Conservation (phyloP, 2,113 vertebrate genomes). For the Gopherus flavomarginatus region DNA sequence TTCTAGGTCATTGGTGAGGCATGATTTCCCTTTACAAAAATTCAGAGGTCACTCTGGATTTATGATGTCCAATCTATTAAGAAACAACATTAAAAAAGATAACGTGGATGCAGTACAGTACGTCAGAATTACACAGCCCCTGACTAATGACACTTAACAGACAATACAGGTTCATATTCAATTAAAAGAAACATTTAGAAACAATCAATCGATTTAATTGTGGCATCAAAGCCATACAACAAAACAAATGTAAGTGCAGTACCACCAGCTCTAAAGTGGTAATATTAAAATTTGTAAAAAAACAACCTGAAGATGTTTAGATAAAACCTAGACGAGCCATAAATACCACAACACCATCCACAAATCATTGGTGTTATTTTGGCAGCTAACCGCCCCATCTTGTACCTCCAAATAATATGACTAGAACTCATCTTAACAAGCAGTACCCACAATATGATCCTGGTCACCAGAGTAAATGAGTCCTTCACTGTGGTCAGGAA, state of each 20-base stretch:
- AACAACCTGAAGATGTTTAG: neutral
- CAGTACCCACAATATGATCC: constrained; percentile 19
- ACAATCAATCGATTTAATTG: neutral
- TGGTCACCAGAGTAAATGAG: neutral
- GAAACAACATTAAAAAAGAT: too few species aligned
- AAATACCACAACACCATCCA: neutral
- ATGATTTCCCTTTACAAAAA: too few species aligned
- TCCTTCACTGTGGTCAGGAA: constrained; percentile 10
- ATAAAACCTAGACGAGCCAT: neutral
- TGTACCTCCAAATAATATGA: neutral
- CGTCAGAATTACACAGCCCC: too few species aligned
- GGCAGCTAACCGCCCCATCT: neutral
- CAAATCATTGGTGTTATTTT: neutral
- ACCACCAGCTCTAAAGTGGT: rapidly evolving
- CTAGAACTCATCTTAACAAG: constrained; percentile 4
- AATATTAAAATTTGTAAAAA: neutral
- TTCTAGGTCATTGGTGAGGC: too few species aligned
- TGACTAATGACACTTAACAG: neutral
- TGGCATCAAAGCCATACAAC: neutral
- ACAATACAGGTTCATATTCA: neutral
- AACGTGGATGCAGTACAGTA: too few species aligned
- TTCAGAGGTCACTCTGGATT: too few species aligned
- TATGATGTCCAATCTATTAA: too few species aligned
- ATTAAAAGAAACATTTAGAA: neutral
- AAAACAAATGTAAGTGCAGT: neutral